Evolutionary conservation across 1,140 invertebrate genomes (phyloP).

Genomic region (Aphidius ervi): DNA sequence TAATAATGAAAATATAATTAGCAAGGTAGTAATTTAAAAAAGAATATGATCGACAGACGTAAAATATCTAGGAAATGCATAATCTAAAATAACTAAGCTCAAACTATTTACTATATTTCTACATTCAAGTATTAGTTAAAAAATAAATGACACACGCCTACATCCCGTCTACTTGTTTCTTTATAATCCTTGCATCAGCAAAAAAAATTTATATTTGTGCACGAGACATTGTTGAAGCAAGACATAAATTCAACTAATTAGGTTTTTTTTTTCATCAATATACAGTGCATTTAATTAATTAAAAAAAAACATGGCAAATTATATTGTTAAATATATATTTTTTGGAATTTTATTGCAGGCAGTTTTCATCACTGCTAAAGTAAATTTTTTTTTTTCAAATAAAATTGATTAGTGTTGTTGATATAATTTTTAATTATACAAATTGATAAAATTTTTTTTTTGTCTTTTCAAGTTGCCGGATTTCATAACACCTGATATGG

Average conservation of each 20-base stretch:
- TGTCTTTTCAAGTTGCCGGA: conserved; percentile 32
- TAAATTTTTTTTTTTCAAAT: conserved; percentile 1
- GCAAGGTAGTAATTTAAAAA: neutral
- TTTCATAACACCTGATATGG: conserved; percentile 40
- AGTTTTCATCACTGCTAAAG: conserved; percentile 10
- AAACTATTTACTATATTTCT: neutral
- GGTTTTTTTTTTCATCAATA: neutral
- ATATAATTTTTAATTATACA: neutral
- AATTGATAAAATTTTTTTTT: conserved; percentile 1
- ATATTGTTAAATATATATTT: neutral
- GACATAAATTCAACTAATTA: neutral
- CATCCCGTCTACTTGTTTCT: conserved; percentile 34
- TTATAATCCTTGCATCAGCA: conserved; percentile 31
- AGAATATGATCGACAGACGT: neutral
- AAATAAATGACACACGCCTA: conserved; percentile 30
- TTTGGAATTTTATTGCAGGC: conserved; percentile 10
- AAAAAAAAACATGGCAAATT: conserved; percentile 3
- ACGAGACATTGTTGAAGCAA: neutral
- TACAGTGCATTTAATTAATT: neutral
- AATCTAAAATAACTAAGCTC: too few relatives aligned
- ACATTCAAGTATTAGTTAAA: neutral
- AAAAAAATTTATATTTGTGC: conserved; percentile 6
- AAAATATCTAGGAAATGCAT: too few relatives aligned
- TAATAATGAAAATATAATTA: conserved; percentile 13
- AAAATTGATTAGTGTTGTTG: neutral